Base-by-base conservation (phyloP, 1,140 invertebrate species). In the Nephotettix cincticeps region DNA sequence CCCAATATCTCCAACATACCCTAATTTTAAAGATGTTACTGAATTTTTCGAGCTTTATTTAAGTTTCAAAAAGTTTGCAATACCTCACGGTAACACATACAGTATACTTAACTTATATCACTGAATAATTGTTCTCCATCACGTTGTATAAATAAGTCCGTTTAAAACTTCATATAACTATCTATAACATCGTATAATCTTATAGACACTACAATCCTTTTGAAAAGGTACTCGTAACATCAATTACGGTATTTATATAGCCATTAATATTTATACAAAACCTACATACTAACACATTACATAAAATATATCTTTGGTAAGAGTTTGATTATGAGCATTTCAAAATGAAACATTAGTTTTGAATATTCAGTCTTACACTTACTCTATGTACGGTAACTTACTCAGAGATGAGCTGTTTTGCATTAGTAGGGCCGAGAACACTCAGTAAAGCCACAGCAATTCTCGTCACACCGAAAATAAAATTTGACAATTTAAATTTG, bases 291-390 rank as follows among this genome's bases (percentile, higher is more conserved):
- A 21, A 61, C 56, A 61, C 9, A 27, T 61, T 29, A 61, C 56
- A 61, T 61, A 61, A 61, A 61, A 61, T 27, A 27, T 27, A 27
- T 36, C 25, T 28, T 61, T 61, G 21, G 56, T 25, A 27, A 28
- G 25, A 61, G 56, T 61, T 61, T 61, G 56, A 61, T 61, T 27
- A 27, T 61, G 56, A 61, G 56, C 56, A 27, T 25, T 61, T 61
- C 21, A 61, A 61, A 61, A 2, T 11, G 21, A 61, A 27, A 61
- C 23, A 29, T 61, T 61, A 61, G 56, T 61, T 23, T 23, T 61
- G 56, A 61, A 11, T 61, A 61, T 61, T 61, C 56, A 61, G 56
- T 61, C 56, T 61, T 61, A 29, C 27, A 61, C 27, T 61, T 61
- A 61, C 28, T 6, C 47, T 61, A 61, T 61, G 13, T 27, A 61